Percentiles rank a stretch among this genome's conserved stretches.
Evolutionary conservation across 2,888 invertebrate genomes (phyloP).

Genomic region (Sialis fuliginosa): DNA sequence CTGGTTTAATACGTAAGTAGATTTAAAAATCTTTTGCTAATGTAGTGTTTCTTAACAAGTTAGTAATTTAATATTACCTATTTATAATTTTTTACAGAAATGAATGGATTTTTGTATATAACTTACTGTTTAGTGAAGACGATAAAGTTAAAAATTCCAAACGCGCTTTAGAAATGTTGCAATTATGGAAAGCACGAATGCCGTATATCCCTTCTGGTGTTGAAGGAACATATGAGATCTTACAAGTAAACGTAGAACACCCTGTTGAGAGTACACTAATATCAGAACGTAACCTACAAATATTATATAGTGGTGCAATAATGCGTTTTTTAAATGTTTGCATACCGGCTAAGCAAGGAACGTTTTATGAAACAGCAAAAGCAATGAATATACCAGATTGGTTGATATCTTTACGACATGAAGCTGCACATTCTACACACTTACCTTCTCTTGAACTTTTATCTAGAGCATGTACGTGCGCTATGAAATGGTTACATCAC

Average conservation of each 20-base stretch:
- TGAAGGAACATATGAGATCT: constrained; percentile 37
- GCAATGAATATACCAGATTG: constrained; percentile 57
- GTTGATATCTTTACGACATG: constrained; percentile 63
- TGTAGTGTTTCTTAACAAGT: background rate
- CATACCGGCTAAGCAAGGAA: constrained; percentile 21
- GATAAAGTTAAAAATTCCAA: constrained; percentile 18
- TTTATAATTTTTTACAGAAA: constrained; percentile 16
- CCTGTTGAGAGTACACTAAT: constrained; percentile 19
- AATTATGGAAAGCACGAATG: constrained; percentile 37
- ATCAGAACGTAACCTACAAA: constrained; percentile 30
- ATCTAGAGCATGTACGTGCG: constrained; percentile 39
- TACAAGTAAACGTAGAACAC: constrained; percentile 33
- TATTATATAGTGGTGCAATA: constrained; percentile 42
- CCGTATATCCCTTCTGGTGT: constrained; percentile 38
- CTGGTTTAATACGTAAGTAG: constrained; percentile 22
- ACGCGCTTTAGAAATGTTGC: constrained; percentile 29
- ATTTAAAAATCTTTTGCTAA: background rate
- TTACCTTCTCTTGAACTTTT: constrained; percentile 46
- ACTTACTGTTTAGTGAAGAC: constrained; percentile 25
- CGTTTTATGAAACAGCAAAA: constrained; percentile 35
- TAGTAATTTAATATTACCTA: background rate
- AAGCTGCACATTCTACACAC: constrained; percentile 52
- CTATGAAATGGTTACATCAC: constrained; percentile 48
- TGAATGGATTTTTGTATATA: constrained; percentile 35
- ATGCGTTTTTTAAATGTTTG: constrained; percentile 33